These are phyloP conservation scores for Indicator indicator DNA, from an alignment of 2,113 vertebrate species.

Conservation along the genomic window DNA sequence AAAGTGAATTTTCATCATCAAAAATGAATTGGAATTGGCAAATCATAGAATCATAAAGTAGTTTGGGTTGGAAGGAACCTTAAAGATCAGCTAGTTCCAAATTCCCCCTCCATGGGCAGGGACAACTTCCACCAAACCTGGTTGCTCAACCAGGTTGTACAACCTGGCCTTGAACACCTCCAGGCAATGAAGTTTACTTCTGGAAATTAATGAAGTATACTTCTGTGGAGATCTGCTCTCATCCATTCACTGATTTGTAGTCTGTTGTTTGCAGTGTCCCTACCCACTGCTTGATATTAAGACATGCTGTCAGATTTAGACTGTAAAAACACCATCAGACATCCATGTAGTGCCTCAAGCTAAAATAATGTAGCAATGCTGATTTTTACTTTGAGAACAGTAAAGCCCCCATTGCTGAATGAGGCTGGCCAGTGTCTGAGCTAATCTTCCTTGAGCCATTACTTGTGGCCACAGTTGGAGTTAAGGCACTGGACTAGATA, in stretches of 20 bases:
- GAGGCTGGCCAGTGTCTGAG: neutral
- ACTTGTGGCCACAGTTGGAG: neutral
- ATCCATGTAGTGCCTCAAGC: neutral
- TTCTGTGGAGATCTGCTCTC: neutral
- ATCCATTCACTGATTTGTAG: neutral
- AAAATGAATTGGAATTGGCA: neutral
- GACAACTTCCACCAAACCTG: too few species aligned
- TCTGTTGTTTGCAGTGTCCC: neutral
- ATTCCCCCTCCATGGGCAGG: too few species aligned
- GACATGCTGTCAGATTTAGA: rapidly evolving
- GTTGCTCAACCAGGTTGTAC: too few species aligned
- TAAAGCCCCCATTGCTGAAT: rapidly evolving
- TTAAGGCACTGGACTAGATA: rapidly evolving
- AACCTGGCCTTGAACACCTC: too few species aligned
- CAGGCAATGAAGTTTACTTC: too few species aligned
- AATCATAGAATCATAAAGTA: neutral
- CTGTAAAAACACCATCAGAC: neutral
- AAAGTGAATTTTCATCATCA: neutral
- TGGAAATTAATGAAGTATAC: neutral
- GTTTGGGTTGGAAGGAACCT: too few species aligned
- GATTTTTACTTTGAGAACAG: neutral
- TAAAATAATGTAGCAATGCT: neutral
- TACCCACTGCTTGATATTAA: neutral
- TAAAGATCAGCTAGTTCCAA: too few species aligned
- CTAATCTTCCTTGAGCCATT: neutral